These are phyloP conservation scores for Semnornis frantzii DNA, from an alignment of 2,113 vertebrate species.

Conservation along the genomic window DNA sequence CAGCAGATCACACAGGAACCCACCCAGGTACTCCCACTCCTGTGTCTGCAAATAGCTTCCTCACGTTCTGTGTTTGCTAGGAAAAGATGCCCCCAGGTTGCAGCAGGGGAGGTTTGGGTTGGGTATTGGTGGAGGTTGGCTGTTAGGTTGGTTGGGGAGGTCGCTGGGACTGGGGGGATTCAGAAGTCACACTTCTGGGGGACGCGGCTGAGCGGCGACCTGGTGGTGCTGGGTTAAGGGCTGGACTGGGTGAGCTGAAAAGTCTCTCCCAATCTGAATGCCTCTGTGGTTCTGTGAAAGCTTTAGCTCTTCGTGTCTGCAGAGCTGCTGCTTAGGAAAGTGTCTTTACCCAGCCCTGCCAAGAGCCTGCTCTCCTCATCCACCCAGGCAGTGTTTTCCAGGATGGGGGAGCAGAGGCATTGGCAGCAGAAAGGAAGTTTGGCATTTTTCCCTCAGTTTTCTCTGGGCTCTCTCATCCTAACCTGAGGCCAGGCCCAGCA, in stretches of 20 bases:
- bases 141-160: too few relatives aligned
- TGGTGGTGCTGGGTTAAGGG: not conserved
- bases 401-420: not conserved
- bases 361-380: not conserved
- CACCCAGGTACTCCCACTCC: not conserved
- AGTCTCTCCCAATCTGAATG: not conserved
- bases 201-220: not conserved
- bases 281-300: not conserved
- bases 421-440: not conserved
- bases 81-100: not conserved
- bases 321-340: not conserved
- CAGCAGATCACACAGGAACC: not conserved
- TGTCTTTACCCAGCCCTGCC: not conserved
- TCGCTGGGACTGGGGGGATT: not conserved
- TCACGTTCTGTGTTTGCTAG: rapidly evolving
- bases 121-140: not conserved
- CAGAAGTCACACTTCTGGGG: not conserved
- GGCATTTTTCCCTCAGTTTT: not conserved
- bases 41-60: not conserved
- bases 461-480: not conserved
- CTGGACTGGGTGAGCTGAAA: not conserved
- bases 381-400: not conserved
- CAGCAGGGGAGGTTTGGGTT: not conserved
- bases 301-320: not conserved
- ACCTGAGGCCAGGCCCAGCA: not conserved